These are phyloP conservation scores for Tyrophagus putrescentiae DNA, from an alignment of 1,140 invertebrate genomes.

Conservation along the genomic window DNA sequence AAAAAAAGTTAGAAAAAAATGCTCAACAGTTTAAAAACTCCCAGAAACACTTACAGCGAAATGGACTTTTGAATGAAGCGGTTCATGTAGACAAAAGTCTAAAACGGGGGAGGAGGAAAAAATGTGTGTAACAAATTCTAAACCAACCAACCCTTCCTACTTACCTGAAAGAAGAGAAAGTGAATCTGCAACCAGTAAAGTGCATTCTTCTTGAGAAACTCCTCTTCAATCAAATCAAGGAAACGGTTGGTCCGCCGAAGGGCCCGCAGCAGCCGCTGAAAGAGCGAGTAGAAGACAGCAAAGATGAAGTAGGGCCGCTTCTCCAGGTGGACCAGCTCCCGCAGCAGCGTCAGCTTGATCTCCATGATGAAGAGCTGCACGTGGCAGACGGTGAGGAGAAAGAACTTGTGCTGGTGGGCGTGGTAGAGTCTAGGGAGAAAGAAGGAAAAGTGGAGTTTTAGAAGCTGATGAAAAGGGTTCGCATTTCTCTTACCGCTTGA, in stretches of 20 bases:
- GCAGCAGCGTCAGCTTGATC: slow-evolving; percentile 44
- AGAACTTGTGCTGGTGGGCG: slow-evolving; percentile 45
- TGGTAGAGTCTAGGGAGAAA: slow-evolving; percentile 36
- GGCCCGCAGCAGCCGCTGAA: slow-evolving; percentile 43
- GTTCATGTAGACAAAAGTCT: slow-evolving; percentile 6
- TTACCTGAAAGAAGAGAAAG: slow-evolving; percentile 6
- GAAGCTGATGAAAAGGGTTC: background rate
- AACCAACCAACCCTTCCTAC: too few relatives aligned
- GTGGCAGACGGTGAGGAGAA: slow-evolving; percentile 44
- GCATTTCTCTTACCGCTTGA: background rate
- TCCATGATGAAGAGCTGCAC: slow-evolving; percentile 47
- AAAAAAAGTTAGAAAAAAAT: background rate
- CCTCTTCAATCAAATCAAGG: slow-evolving; percentile 41
- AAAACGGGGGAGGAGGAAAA: too few relatives aligned
- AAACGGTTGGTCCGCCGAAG: slow-evolving; percentile 41
- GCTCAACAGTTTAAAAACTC: background rate
- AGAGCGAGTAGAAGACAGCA: slow-evolving; percentile 37
- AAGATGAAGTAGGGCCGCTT: slow-evolving; percentile 26
- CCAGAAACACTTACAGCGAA: background rate
- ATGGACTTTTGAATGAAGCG: slow-evolving; percentile 4
- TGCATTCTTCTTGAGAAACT: slow-evolving; percentile 43
- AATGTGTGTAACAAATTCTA: too few relatives aligned
- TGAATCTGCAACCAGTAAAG: slow-evolving; percentile 46
- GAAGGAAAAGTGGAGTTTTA: background rate
- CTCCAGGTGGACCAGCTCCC: slow-evolving; percentile 35